Conservation (phyloP, 2,888 invertebrate genomes). For the Cepaea hortensis region DNA sequence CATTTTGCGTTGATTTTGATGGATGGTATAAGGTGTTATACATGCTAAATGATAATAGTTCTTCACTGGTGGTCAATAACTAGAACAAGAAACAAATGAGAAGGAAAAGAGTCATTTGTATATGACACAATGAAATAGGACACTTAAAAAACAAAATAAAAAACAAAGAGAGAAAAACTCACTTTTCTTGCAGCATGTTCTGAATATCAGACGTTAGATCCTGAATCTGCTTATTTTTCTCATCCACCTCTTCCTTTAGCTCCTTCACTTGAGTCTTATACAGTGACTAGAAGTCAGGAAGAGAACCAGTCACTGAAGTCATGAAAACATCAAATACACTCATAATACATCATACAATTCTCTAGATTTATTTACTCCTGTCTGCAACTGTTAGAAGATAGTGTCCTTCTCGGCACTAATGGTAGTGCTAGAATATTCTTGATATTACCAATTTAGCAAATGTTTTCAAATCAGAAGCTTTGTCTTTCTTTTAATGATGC, state of each 20-base stretch:
- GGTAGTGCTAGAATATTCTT: neutral
- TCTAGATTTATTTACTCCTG: neutral
- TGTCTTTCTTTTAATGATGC: too few species aligned
- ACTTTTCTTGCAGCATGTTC: constrained; percentile 91
- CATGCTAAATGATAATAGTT: too few species aligned
- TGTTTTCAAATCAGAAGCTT: too few species aligned
- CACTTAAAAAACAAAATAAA: neutral
- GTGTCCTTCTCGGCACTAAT: neutral
- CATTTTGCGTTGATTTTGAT: too few species aligned
- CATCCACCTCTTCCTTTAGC: constrained; percentile 92
- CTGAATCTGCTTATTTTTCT: constrained; percentile 80
- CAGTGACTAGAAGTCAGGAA: constrained; percentile 80
- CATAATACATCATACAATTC: neutral
- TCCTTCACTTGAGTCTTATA: constrained; percentile 96
- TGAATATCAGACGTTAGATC: constrained; percentile 80
- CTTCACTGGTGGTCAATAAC: too few species aligned
- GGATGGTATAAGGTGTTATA: too few species aligned
- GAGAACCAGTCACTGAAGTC: neutral
- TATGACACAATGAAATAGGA: neutral
- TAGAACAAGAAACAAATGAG: too few species aligned
- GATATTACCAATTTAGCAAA: too few species aligned
- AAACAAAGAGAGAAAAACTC: constrained; percentile 43
- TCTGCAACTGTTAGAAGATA: neutral
- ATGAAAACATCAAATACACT: too few species aligned
- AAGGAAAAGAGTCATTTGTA: too few species aligned